These are phyloP conservation scores for Drosophila sordidapex DNA, from an alignment of 2,888 invertebrate species.

Conservation along the genomic window DNA sequence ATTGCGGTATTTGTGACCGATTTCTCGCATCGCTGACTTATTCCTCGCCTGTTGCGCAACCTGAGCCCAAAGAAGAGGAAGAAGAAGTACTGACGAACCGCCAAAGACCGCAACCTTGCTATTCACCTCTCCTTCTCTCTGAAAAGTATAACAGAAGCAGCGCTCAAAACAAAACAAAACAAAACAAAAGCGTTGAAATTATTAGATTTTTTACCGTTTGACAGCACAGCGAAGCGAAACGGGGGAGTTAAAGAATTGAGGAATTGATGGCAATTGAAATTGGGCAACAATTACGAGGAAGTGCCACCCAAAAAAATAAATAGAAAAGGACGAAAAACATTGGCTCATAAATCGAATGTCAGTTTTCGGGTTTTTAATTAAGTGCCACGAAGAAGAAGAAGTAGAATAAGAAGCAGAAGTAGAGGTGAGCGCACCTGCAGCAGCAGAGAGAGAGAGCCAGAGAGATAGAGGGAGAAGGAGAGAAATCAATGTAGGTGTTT, in stretches of 20 bases:
- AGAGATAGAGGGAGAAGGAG: constrained; percentile 8
- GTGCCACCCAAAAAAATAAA: constrained; percentile 58
- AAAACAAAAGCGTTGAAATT: constrained; percentile 60
- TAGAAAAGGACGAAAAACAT: background rate
- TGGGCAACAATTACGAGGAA: constrained; percentile 73
- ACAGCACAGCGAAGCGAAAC: constrained; percentile 35
- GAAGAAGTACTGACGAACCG: constrained; percentile 11
- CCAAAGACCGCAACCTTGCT: constrained; percentile 17
- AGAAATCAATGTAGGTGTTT: constrained; percentile 66
- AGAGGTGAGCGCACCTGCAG: constrained; percentile 41
- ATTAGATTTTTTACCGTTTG: constrained; percentile 71
- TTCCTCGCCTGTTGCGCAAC: constrained; percentile 68
- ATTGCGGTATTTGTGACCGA: constrained; percentile 39
- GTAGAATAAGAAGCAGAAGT: constrained; percentile 12
- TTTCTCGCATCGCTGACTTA: constrained; percentile 53
- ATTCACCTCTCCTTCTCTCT: background rate
- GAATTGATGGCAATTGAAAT: constrained; percentile 14
- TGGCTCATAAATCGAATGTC: constrained; percentile 75
- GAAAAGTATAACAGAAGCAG: constrained; percentile 17
- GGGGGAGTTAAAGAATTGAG: constrained; percentile 5
- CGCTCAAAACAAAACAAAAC: constrained; percentile 9
- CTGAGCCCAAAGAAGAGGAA: constrained; percentile 9
- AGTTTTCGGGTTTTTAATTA: constrained; percentile 72
- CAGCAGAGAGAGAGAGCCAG: constrained; percentile 33
- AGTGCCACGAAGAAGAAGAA: constrained; percentile 43